phyloP scores from a whole-genome alignment of 2,797 vertebrate species.

The Cyprinodon diabolis region DNA sequence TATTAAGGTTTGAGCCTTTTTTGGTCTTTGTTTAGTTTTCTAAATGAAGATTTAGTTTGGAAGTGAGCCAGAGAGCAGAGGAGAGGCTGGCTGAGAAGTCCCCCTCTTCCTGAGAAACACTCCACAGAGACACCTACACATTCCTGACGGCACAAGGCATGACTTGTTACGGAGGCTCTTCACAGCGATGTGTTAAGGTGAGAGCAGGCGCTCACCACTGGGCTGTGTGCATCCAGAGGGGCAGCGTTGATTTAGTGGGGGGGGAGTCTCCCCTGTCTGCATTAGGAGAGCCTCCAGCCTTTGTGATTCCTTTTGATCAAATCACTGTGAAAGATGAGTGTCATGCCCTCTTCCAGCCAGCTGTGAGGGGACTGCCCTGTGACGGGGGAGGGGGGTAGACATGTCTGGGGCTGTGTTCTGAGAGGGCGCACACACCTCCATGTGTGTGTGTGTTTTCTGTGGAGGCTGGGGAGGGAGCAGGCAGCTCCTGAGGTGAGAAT shows the following conservation, averaged over 20 bases:
- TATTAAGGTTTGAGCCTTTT: background rate
- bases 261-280: slow-evolving; percentile 82
- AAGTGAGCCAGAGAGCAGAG: too few relatives aligned
- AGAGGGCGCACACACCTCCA: slow-evolving; percentile 67
- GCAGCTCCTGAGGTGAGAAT: slow-evolving; percentile 88
- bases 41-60: too few relatives aligned
- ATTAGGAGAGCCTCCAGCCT: slow-evolving; percentile 88
- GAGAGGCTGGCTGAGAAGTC: slow-evolving; percentile 46
- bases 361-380: slow-evolving; percentile 91
- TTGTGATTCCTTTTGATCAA: slow-evolving; percentile 94
- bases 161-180: slow-evolving; percentile 81
- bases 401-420: slow-evolving; percentile 38
- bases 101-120: slow-evolving; percentile 51
- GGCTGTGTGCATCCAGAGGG: slow-evolving; percentile 80
- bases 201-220: slow-evolving; percentile 62
- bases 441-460: slow-evolving; percentile 60
- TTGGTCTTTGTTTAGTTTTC: background rate
- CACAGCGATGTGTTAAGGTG: slow-evolving; percentile 74
- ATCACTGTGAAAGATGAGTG: slow-evolving; percentile 96
- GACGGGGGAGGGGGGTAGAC: slow-evolving; percentile 81
- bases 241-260: slow-evolving; percentile 87
- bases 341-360: slow-evolving; percentile 88
- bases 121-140: slow-evolving; percentile 68
- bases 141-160: slow-evolving; percentile 82
- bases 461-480: slow-evolving; percentile 76